These are phyloP conservation scores for Zootermopsis nevadensis DNA, from an alignment of 2,888 invertebrate species.

Conservation along the genomic window DNA sequence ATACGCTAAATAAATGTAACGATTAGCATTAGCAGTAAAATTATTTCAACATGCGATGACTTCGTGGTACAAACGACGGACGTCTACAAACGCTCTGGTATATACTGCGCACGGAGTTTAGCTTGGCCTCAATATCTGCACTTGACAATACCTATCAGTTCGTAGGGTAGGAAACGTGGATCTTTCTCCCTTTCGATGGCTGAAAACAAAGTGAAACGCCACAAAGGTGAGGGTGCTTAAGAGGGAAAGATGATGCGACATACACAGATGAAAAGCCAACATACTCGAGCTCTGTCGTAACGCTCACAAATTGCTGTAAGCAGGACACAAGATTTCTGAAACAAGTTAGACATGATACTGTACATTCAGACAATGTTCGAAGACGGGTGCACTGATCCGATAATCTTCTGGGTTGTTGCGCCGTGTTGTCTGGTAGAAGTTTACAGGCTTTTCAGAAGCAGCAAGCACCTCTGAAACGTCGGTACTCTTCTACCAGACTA, in stretches of 20 bases:
- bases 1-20: too few species aligned
- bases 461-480: too few species aligned
- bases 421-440: too few species aligned
- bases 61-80: too few species aligned
- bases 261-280: not conserved
- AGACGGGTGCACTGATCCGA: not conserved
- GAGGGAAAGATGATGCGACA: not conserved
- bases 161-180: not conserved
- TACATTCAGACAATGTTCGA: not conserved
- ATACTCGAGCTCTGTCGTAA: not conserved
- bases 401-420: too few species aligned
- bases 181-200: not conserved
- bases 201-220: not conserved
- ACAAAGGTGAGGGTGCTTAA: not conserved
- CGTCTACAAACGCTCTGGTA: not conserved
- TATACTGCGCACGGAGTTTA: not conserved
- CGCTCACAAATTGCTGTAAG: not conserved
- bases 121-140: slow-evolving; percentile 4
- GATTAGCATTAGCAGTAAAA: too few species aligned
- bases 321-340: not conserved
- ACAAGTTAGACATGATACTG: not conserved
- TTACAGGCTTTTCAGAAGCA: too few species aligned
- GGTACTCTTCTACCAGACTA: too few species aligned
- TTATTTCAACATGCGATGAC: too few species aligned
- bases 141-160: slow-evolving; percentile 11